Conservation (phyloP, 2,888 invertebrate species). For the Phasia obesa region DNA sequence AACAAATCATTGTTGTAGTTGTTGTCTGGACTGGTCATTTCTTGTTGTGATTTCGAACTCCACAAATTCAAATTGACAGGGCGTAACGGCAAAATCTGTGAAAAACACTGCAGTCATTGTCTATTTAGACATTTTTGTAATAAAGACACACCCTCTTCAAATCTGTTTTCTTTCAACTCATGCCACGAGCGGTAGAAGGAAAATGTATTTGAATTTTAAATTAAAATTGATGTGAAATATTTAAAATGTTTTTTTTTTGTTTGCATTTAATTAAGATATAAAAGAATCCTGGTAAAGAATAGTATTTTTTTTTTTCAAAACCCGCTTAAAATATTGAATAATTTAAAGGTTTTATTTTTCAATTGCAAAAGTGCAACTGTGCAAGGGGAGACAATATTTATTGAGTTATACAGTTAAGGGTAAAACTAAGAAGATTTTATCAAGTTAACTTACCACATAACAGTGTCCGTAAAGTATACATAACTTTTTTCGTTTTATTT, state of each 20-base stretch:
- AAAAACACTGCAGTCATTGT: slow-evolving; percentile 14
- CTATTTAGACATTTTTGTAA: slow-evolving; percentile 3
- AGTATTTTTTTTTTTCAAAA: slow-evolving; percentile 6
- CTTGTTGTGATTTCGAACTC: slow-evolving; percentile 16
- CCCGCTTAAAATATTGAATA: slow-evolving; percentile 40
- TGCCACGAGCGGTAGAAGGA: slow-evolving; percentile 18
- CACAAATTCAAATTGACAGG: slow-evolving; percentile 53
- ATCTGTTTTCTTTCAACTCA: neutral
- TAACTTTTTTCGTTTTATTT: neutral
- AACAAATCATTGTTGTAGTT: slow-evolving; percentile 41
- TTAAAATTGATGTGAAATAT: slow-evolving; percentile 47
- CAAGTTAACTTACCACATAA: too few relatives aligned
- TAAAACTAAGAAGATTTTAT: too few relatives aligned
- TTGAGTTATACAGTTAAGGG: neutral
- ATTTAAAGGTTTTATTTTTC: neutral
- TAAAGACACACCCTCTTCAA: slow-evolving; percentile 5
- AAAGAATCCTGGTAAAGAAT: neutral
- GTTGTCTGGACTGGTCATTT: slow-evolving; percentile 25
- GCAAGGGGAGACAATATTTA: neutral
- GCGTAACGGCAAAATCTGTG: slow-evolving; percentile 40
- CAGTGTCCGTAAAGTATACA: too few relatives aligned
- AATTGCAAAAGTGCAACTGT: neutral
- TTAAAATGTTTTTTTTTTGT: slow-evolving; percentile 33
- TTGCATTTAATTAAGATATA: slow-evolving; percentile 24
- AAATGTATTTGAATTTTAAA: slow-evolving; percentile 30